These are phyloP conservation scores for Lithodes maja DNA, from an alignment of 2,888 invertebrate species.

Conservation along the genomic window DNA sequence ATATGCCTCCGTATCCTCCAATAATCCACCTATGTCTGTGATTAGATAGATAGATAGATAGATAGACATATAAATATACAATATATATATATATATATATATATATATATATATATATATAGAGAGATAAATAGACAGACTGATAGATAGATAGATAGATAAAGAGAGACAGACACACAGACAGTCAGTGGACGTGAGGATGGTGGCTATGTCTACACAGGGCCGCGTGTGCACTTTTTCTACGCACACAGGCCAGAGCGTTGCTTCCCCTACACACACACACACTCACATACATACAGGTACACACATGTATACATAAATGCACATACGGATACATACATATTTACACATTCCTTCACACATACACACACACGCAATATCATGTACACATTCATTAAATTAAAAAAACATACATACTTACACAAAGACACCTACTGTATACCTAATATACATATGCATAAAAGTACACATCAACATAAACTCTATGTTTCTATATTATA, in stretches of 20 bases:
- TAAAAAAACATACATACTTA: constrained; percentile 19
- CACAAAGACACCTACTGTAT: background rate
- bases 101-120: background rate
- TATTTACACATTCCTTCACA: background rate
- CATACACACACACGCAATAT: background rate
- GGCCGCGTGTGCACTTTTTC: background rate
- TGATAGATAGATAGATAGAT: background rate
- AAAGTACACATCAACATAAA: no score
- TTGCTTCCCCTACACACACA: background rate
- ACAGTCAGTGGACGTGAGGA: background rate
- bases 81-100: no score
- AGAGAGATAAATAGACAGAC: background rate
- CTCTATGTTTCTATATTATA: background rate
- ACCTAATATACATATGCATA: background rate
- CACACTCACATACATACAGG: background rate
- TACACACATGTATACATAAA: background rate
- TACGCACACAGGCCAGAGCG: background rate
- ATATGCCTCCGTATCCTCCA: background rate
- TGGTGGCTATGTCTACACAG: background rate
- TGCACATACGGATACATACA: background rate
- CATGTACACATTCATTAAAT: background rate
- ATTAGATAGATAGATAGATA: background rate
- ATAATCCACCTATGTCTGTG: no score
- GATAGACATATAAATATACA: background rate
- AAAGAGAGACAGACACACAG: no score